These are phyloP conservation scores for Perca flavescens DNA, from an alignment of 2,113 vertebrate species.

Conservation along the genomic window DNA sequence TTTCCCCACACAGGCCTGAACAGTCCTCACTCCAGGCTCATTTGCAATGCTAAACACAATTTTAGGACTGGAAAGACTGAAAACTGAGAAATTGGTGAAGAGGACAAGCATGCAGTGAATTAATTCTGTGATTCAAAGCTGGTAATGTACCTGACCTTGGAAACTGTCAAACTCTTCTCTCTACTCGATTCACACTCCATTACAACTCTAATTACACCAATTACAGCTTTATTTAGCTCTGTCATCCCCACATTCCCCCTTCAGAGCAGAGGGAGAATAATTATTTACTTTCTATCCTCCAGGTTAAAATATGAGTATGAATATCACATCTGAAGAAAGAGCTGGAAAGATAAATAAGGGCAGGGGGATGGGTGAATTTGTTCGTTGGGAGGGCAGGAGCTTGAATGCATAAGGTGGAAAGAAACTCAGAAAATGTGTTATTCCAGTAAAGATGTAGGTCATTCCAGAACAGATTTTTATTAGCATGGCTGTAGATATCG, in stretches of 20 bases:
- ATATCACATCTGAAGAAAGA: conserved; percentile 41
- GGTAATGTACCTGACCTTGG: conserved; percentile 64
- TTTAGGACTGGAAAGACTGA: conserved; percentile 12
- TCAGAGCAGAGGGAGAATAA: conserved; percentile 44
- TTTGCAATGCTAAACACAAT: conserved; percentile 57
- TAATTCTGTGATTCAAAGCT: conserved; percentile 49
- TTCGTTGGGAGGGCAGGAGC: neutral
- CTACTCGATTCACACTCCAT: conserved; percentile 65
- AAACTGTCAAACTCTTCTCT: conserved; percentile 71
- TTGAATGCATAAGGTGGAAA: neutral
- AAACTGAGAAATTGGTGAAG: conserved; percentile 25
- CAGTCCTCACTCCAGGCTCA: conserved; percentile 27
- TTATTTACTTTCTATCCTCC: conserved; percentile 56
- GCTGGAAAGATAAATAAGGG: conserved; percentile 34
- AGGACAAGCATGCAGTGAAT: conserved; percentile 48
- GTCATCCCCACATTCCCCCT: conserved; percentile 51
- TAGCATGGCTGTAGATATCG: conserved; percentile 71
- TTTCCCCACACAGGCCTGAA: conserved; percentile 26
- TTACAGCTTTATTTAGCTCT: conserved; percentile 68
- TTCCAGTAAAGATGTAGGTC: conserved; percentile 63
- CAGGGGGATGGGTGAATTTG: conserved; percentile 5
- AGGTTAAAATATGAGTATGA: conserved; percentile 36
- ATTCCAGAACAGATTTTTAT: conserved; percentile 68
- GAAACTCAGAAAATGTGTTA: conserved; percentile 46
- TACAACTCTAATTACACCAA: conserved; percentile 67